Evolutionary conservation across 1,140 invertebrate species (phyloP).

Genomic region (Lordiphosa mommai): DNA sequence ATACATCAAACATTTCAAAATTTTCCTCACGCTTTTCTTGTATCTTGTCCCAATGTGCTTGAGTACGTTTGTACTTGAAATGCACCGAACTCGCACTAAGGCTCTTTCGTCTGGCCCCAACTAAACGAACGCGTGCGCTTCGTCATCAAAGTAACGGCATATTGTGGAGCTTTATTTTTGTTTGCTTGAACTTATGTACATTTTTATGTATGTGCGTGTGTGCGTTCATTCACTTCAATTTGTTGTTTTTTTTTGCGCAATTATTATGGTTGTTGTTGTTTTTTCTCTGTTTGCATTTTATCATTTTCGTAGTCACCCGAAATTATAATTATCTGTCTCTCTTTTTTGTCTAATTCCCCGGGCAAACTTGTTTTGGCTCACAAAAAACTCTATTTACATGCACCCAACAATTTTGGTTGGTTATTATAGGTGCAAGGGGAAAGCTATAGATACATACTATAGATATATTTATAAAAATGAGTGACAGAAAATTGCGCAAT

Average conservation of each 20-base stretch:
- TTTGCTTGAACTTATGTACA: constrained; percentile 4
- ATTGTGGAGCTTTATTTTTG: constrained; percentile 6
- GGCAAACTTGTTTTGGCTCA: constrained; percentile 3
- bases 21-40: too few relatives aligned
- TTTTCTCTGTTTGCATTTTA: constrained; percentile 22
- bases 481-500: too few relatives aligned
- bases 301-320: constrained; percentile 33
- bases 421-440: neutral
- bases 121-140: constrained; percentile 4
- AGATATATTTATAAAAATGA: neutral
- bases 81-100: constrained; percentile 5
- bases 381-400: constrained; percentile 48
- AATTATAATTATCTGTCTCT: constrained; percentile 40
- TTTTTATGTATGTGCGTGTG: neutral
- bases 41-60: neutral
- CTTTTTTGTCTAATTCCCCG: neutral
- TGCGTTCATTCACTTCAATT: constrained; percentile 56
- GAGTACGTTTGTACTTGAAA: constrained; percentile 2
- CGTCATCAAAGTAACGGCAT: constrained; percentile 8
- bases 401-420: constrained; percentile 24
- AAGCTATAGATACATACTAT: neutral
- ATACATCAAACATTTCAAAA: too few relatives aligned
- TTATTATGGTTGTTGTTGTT: constrained; percentile 34
- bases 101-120: neutral
- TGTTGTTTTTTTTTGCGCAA: constrained; percentile 19